These are phyloP conservation scores for Andrena cerasifolii DNA, from an alignment of 1,140 invertebrate species.

Conservation along the genomic window DNA sequence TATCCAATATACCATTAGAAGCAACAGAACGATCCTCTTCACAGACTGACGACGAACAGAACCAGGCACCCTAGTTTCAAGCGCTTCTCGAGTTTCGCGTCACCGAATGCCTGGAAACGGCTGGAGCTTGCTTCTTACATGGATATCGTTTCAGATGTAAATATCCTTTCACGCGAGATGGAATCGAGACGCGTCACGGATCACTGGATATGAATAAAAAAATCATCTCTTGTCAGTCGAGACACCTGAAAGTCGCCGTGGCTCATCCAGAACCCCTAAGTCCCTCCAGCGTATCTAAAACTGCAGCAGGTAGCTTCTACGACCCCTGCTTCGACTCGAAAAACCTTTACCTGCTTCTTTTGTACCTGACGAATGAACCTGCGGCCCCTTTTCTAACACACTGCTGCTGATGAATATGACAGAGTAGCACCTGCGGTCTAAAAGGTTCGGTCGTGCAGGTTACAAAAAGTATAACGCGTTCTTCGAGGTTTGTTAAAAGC, in stretches of 20 bases:
- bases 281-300: neutral
- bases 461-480: neutral
- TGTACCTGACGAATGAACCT: constrained; percentile 26
- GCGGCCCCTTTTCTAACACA: constrained; percentile 18
- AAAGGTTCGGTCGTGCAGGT: neutral
- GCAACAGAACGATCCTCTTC: constrained; percentile 10
- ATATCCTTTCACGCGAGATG: constrained; percentile 13
- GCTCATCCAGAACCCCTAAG: constrained; percentile 1
- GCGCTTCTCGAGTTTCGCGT: constrained; percentile 29
- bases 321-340: constrained; percentile 23
- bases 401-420: constrained; percentile 1
- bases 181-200: constrained; percentile 41
- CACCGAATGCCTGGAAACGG: constrained; percentile 19
- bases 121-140: constrained; percentile 13
- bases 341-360: constrained; percentile 41
- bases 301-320: constrained; percentile 47
- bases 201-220: constrained; percentile 41
- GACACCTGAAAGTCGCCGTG: constrained; percentile 43
- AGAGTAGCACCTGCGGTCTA: constrained; percentile 37
- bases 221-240: constrained; percentile 14
- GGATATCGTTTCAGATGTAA: constrained; percentile 52
- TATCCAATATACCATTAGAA: neutral
- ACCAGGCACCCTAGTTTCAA: constrained; percentile 6
- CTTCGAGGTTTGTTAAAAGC: too few species aligned
- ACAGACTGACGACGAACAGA: constrained; percentile 21